A percentile compares a stretch with the other conserved stretches of the same genome.
Evolutionary conservation across 1,140 invertebrate genomes (phyloP).

Genomic region (Stenopsyche tienmushanensis): DNA sequence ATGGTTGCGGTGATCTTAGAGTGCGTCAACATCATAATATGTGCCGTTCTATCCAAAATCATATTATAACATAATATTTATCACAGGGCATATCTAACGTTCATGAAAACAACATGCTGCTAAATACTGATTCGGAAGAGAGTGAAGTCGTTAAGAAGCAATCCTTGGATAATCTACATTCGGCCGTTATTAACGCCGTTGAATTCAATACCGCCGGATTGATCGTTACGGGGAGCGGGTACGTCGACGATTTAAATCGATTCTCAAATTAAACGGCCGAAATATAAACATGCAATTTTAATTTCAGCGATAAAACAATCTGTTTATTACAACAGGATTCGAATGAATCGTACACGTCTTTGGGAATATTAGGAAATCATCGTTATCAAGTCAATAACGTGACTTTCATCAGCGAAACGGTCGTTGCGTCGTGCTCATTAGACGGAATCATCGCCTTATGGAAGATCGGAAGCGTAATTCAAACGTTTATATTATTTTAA

Average conservation of each 20-base stretch:
- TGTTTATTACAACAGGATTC: constrained; percentile 52
- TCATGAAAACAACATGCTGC: constrained; percentile 49
- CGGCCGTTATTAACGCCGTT: constrained; percentile 60
- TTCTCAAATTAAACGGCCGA: not conserved
- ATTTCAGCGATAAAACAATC: constrained; percentile 59
- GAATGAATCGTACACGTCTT: no score
- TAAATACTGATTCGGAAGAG: constrained; percentile 45
- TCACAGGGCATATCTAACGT: constrained; percentile 37
- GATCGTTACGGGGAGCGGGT: constrained; percentile 62
- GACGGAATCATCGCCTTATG: constrained; percentile 57
- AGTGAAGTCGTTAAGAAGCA: constrained; percentile 54
- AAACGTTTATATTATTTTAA: not conserved
- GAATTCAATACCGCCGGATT: constrained; percentile 54
- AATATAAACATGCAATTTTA: not conserved
- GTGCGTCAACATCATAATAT: constrained; percentile 11
- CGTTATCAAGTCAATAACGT: constrained; percentile 65
- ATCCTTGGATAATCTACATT: constrained; percentile 55
- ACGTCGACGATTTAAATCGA: constrained; percentile 30
- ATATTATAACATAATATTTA: constrained; percentile 4
- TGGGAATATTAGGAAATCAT: constrained; percentile 59
- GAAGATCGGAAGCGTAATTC: constrained; percentile 11
- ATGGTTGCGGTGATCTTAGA: constrained; percentile 34
- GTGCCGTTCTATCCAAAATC: constrained; percentile 4
- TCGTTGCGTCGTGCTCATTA: constrained; percentile 70
- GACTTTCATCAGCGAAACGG: constrained; percentile 64